phyloP scores from a whole-genome alignment of 2,888 invertebrate genomes.

The Cephalotes varians region DNA sequence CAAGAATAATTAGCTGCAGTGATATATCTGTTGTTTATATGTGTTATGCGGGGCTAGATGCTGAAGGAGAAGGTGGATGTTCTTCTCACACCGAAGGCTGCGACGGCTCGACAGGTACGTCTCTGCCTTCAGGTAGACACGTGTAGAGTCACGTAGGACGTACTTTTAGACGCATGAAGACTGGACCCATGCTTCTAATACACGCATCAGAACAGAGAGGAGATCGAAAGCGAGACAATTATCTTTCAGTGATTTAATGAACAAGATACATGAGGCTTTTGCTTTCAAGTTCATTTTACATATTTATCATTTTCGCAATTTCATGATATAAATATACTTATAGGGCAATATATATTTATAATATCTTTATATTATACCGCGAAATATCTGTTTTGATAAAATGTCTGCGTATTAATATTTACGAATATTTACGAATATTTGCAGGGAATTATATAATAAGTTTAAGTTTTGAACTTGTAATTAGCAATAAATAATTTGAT shows the following conservation, averaged over 20 bases:
- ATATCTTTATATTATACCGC: not conserved
- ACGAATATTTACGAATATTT: not conserved
- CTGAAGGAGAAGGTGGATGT: conserved; percentile 93
- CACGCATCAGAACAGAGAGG: conserved; percentile 64
- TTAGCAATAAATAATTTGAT: not conserved
- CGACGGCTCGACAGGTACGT: conserved; percentile 95
- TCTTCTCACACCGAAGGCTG: conserved; percentile 97
- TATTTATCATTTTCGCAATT: not conserved
- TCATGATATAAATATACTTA: conserved; percentile 1
- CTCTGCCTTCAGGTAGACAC: conserved; percentile 84
- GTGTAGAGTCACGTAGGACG: conserved; percentile 79
- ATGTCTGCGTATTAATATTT: not conserved
- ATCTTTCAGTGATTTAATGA: conserved; percentile 12
- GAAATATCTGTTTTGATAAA: not conserved
- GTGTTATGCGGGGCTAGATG: conserved; percentile 89
- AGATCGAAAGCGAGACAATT: conserved; percentile 19
- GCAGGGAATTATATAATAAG: not conserved
- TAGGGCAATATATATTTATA: not conserved
- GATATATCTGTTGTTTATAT: conserved; percentile 80
- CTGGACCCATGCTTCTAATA: conserved; percentile 73
- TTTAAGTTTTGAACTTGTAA: not conserved
- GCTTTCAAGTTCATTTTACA: conserved; percentile 18
- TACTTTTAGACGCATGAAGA: conserved; percentile 80
- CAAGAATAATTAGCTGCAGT: conserved; percentile 71
- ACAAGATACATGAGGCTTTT: conserved; percentile 6